phyloP scores from a whole-genome alignment of 2,797 vertebrate species.

The Buphagus erythrorhynchus region DNA sequence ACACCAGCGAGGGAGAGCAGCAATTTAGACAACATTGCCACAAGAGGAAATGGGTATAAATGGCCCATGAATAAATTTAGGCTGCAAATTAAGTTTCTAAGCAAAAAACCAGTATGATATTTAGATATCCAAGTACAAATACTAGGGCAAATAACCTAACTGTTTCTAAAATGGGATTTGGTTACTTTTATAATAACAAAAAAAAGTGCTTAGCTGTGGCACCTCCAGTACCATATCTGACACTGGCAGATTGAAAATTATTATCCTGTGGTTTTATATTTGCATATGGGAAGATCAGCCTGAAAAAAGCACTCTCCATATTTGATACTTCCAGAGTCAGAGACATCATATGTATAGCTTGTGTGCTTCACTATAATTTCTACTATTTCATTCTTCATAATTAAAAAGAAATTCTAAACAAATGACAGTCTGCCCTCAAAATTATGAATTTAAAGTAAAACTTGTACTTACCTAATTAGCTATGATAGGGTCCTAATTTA shows the following conservation, averaged over 20 bases:
- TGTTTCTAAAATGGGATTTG: background rate
- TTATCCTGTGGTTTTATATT: background rate
- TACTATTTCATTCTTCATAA: background rate
- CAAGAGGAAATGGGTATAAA: slow-evolving; percentile 11
- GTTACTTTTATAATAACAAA: background rate
- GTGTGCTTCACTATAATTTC: background rate
- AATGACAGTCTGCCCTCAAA: background rate
- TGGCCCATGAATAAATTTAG: slow-evolving; percentile 11
- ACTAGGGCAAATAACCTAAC: background rate
- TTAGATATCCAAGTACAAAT: background rate
- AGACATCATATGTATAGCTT: background rate
- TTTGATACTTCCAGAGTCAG: background rate
- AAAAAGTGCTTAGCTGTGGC: background rate
- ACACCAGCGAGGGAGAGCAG: background rate
- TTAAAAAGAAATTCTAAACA: background rate
- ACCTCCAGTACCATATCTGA: background rate
- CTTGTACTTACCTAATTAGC: background rate
- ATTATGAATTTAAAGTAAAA: background rate
- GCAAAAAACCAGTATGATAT: background rate
- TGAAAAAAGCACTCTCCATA: background rate
- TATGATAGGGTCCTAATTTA: background rate
- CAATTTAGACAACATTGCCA: slow-evolving; percentile 6
- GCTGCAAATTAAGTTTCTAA: slow-evolving; percentile 5
- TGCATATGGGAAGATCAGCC: background rate
- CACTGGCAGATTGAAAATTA: background rate